A percentile compares a stretch with the other conserved stretches of the same genome.
These are phyloP conservation scores for Synanceia verrucosa DNA, from an alignment of 2,797 vertebrate species.

Conservation along the genomic window DNA sequence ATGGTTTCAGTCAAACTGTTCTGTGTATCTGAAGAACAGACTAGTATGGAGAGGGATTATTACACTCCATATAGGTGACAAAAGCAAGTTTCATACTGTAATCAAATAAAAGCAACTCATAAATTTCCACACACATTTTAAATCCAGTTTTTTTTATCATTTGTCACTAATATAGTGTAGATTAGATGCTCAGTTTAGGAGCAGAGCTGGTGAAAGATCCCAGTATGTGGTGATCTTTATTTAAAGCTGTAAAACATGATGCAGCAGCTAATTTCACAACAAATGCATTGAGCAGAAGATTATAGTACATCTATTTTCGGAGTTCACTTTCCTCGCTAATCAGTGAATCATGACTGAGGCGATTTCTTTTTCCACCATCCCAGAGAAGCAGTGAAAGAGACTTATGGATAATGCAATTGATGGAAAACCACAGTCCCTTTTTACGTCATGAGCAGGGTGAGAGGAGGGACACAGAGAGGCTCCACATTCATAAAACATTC, in stretches of 20 bases:
- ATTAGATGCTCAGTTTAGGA: background rate
- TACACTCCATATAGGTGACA: background rate
- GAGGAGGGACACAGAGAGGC: background rate
- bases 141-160: background rate
- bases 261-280: background rate
- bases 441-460: slow-evolving; percentile 20
- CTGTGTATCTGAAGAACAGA: background rate
- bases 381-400: slow-evolving; percentile 1
- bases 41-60: no score
- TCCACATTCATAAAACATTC: slow-evolving; percentile 45
- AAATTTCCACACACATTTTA: background rate
- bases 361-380: background rate
- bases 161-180: background rate
- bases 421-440: slow-evolving; percentile 15
- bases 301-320: background rate
- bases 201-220: background rate
- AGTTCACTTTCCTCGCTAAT: background rate
- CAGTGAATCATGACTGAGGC: background rate
- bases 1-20: slow-evolving; percentile 1
- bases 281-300: background rate
- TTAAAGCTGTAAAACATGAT: background rate
- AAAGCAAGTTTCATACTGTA: background rate
- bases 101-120: background rate
- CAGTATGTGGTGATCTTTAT: background rate
- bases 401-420: slow-evolving; percentile 20